phyloP scores from a whole-genome alignment of 1,140 invertebrate species.

The Telenomus remus region DNA sequence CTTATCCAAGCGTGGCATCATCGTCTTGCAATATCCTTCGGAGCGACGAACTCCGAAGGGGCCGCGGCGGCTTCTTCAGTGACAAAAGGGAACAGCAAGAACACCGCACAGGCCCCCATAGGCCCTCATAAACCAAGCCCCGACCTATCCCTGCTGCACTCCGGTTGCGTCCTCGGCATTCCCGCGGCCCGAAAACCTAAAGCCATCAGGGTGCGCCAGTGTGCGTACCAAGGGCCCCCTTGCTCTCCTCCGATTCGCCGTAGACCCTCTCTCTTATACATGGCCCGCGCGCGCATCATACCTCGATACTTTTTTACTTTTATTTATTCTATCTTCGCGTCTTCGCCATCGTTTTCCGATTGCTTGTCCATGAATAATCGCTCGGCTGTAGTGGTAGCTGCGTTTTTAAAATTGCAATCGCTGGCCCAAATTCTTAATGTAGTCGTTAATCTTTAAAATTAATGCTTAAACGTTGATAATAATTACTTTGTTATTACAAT shows the following conservation, averaged over 20 bases:
- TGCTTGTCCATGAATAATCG: slow-evolving; percentile 1
- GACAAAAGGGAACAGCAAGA: slow-evolving; percentile 56
- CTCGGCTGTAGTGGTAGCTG: neutral
- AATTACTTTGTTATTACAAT: no score
- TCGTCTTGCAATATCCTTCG: slow-evolving; percentile 54
- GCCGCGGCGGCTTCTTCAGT: slow-evolving; percentile 39
- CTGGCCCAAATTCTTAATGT: no score
- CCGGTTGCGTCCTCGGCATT: slow-evolving; percentile 55
- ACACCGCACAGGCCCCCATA: slow-evolving; percentile 43
- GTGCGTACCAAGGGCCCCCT: slow-evolving; percentile 25
- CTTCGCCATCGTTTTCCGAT: slow-evolving; percentile 31
- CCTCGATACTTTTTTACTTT: slow-evolving; percentile 32
- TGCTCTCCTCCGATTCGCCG: neutral
- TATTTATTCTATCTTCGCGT: slow-evolving; percentile 28
- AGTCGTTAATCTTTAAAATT: no score
- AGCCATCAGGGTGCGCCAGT: slow-evolving; percentile 38
- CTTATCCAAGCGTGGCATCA: slow-evolving; percentile 56
- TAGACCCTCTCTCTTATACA: neutral
- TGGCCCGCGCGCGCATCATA: slow-evolving; percentile 10
- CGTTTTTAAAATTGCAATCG: neutral
- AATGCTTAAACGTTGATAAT: no score
- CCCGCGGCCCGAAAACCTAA: slow-evolving; percentile 49
- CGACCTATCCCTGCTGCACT: slow-evolving; percentile 48
- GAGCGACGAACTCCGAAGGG: slow-evolving; percentile 54
- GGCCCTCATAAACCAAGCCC: slow-evolving; percentile 51